Base-by-base conservation (phyloP, 2,888 invertebrate species). In the Steinernema scapterisci region DNA sequence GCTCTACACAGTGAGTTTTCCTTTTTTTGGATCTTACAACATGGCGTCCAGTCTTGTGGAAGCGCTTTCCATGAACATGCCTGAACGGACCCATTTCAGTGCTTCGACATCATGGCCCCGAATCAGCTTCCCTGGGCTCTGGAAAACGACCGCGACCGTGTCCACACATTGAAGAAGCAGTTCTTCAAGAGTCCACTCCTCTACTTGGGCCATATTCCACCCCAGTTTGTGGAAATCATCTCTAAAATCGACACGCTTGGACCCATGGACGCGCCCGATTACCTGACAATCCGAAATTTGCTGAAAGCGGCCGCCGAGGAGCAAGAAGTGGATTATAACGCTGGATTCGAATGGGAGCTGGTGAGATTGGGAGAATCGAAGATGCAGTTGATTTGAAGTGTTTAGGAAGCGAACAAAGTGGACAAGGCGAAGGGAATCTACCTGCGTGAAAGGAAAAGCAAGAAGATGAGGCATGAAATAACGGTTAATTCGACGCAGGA, bases 1-100 rank as follows among this genome's bases (percentile, higher is more conserved):
- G 63, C 23, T 71, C 9, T 71, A 71, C 23, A 31, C 63, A 13
- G 63, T 63, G 31, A 31, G 63, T 31, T 38, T 38, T n/a, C n/a
- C n/a, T n/a, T n/a, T n/a, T n/a, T n/a, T n/a, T n/a, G n/a, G n/a
- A n/a, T n/a, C n/a, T n/a, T n/a, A n/a, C 5, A 38, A 38, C 3
- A 38, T 38, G 38, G 38, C n/a, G n/a, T n/a, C n/a, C n/a, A 38
- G 38, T 9, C 38, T 38, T 38, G 3, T 38, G 38, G 38, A 9
- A 38, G 38, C 38, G 3, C 5, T 6, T 6, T 6, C 38, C 38
- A 38, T 38, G 38, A 38, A n/a, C n/a, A n/a, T n/a, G n/a, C 38
- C 38, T 38, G 9, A 38, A 38, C 38, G 38, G 38, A 19, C 11
- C 11, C 6, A 21, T 52, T 9, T 21, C 11, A 21, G 63, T 63